Evolutionary conservation across 2,797 vertebrate genomes (phyloP).

Genomic region (Labeo calbasu): DNA sequence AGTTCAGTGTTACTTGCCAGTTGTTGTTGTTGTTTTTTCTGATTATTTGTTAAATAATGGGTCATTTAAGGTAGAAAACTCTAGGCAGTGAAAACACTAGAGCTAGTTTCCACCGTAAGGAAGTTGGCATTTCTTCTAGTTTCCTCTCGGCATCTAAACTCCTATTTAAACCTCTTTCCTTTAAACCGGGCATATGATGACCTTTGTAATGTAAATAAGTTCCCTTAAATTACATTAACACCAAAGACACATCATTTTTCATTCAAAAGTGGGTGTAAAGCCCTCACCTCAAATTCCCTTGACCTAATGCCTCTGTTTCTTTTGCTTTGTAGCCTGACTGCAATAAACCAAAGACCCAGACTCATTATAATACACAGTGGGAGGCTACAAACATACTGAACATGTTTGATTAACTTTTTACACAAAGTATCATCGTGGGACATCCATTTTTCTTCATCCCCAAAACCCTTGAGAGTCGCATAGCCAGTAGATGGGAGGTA

Average conservation of each 20-base stretch:
- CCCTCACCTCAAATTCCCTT: slow-evolving; percentile 21
- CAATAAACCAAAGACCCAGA: slow-evolving; percentile 13
- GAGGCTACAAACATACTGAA: slow-evolving; percentile 25
- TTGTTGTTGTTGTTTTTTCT: background rate
- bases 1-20: background rate
- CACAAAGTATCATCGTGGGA: slow-evolving; percentile 37
- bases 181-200: slow-evolving; percentile 21
- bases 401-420: slow-evolving; percentile 55
- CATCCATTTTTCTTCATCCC: slow-evolving; percentile 38
- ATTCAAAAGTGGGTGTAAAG: background rate
- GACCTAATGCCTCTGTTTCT: slow-evolving; percentile 22
- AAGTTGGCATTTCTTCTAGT: slow-evolving; percentile 30
- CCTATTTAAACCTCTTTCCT: slow-evolving; percentile 37
- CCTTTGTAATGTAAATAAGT: slow-evolving; percentile 51
- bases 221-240: slow-evolving; percentile 45
- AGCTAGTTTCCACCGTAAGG: background rate
- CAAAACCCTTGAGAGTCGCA: slow-evolving; percentile 33
- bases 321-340: background rate
- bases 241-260: slow-evolving; percentile 15
- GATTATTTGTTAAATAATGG: background rate
- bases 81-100: background rate
- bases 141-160: slow-evolving; percentile 29
- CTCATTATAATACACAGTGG: slow-evolving; percentile 48
- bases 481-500: slow-evolving; percentile 24
- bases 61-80: background rate